Percentiles rank a stretch among this genome's conserved stretches.
phyloP scores from a whole-genome alignment of 2,797 vertebrate species.

The Ceyx erithaca region DNA sequence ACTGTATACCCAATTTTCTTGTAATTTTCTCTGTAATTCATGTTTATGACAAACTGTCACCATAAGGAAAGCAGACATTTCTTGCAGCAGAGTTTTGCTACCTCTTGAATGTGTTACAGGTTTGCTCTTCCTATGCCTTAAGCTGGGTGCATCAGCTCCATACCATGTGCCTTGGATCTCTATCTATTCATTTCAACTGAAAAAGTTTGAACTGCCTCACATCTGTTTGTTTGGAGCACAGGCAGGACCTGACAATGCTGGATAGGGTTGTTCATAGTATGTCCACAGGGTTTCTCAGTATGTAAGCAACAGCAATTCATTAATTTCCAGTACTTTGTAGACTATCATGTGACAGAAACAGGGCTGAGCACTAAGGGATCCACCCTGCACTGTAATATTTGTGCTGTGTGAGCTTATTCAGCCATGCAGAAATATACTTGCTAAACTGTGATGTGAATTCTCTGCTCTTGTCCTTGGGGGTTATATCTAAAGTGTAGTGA shows the following conservation, averaged over 20 bases:
- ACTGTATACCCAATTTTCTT: not conserved
- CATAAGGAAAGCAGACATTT: not conserved
- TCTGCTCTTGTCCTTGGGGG: not conserved
- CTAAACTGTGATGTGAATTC: not conserved
- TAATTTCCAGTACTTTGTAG: not conserved
- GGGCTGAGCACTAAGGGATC: not conserved
- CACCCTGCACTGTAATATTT: not conserved
- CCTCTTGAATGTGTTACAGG: not conserved
- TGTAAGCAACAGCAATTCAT: not conserved
- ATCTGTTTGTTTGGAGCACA: not conserved
- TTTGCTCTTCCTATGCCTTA: not conserved
- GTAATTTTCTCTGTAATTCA: not conserved
- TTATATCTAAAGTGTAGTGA: not conserved
- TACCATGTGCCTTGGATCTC: not conserved
- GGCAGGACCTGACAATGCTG: not conserved
- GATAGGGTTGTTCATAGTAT: not conserved
- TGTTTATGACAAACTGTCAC: not conserved
- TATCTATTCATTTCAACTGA: not conserved
- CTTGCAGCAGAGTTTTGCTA: not conserved
- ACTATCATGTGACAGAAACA: not conserved
- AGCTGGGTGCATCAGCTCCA: not conserved
- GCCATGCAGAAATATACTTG: not conserved
- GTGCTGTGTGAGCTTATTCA: not conserved
- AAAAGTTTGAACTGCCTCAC: not conserved
- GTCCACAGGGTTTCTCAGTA: not conserved